Conservation (phyloP, 2,797 vertebrate genomes). For the Spinibarbus caldwelli region DNA sequence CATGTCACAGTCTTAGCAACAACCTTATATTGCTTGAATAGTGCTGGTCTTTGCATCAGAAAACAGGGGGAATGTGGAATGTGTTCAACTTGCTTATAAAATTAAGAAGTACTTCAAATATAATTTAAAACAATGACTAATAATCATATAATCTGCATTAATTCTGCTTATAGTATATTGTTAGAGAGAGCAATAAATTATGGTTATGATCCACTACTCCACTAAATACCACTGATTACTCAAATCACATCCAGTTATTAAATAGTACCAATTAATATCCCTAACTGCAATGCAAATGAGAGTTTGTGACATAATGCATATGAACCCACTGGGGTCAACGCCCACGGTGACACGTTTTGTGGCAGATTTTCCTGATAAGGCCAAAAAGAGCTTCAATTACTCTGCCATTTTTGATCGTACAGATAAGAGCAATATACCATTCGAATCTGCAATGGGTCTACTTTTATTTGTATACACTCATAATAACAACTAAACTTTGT, state of each 20-base stretch:
- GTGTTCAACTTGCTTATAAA: not conserved
- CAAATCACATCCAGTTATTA: not conserved
- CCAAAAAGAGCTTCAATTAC: too few species aligned
- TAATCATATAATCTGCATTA: not conserved
- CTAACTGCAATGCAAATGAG: not conserved
- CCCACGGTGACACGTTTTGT: too few species aligned
- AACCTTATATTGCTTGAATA: slow-evolving; percentile 3
- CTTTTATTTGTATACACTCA: too few species aligned
- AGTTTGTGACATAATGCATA: not conserved
- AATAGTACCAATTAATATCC: not conserved
- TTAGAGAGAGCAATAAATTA: not conserved
- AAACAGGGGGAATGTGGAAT: not conserved
- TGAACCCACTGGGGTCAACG: too few species aligned
- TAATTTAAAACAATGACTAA: not conserved
- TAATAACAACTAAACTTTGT: too few species aligned
- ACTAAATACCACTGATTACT: not conserved
- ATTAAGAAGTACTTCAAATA: not conserved
- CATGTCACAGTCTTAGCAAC: not conserved
- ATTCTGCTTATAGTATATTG: not conserved
- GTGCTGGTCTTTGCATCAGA: slow-evolving; percentile 15
- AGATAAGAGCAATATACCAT: too few species aligned
- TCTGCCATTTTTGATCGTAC: too few species aligned
- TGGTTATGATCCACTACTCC: not conserved
- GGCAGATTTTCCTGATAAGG: too few species aligned
- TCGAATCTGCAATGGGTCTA: too few species aligned